Percentiles rank a stretch among this genome's conserved stretches.
phyloP scores from a whole-genome alignment of 2,888 invertebrate species.

The Notodonta ziczac region DNA sequence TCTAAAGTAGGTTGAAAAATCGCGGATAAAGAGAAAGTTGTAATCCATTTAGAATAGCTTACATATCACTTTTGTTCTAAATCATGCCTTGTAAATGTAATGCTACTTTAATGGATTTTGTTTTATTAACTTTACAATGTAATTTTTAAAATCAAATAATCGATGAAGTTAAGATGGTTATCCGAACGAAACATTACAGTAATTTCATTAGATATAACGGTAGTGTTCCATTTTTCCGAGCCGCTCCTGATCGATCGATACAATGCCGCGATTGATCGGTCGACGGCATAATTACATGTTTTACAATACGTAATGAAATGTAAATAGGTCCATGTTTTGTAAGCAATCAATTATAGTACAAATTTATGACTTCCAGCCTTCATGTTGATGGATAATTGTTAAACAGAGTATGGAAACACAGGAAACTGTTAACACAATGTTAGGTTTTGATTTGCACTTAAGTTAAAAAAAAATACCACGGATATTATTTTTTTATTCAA shows the following conservation, averaged over 20 bases:
- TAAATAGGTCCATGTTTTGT: slow-evolving; percentile 15
- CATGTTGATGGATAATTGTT: slow-evolving; percentile 8
- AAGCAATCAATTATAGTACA: slow-evolving; percentile 3
- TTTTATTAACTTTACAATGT: too few species aligned
- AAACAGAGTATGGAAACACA: slow-evolving; percentile 1
- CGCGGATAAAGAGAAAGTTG: too few species aligned
- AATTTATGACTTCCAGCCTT: slow-evolving; percentile 6
- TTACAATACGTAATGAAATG: slow-evolving; percentile 31
- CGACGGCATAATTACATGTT: slow-evolving; percentile 27
- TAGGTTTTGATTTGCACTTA: background rate
- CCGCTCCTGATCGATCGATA: slow-evolving; percentile 27
- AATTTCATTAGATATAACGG: slow-evolving; percentile 19
- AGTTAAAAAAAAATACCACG: background rate
- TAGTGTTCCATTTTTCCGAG: slow-evolving; percentile 23
- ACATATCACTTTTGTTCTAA: too few species aligned
- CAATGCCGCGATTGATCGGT: slow-evolving; percentile 29
- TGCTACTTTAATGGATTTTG: too few species aligned
- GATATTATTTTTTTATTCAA: too few species aligned
- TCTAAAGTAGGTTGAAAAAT: too few species aligned
- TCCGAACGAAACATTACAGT: slow-evolving; percentile 22
- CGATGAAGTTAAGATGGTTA: slow-evolving; percentile 28
- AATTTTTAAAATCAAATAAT: too few species aligned
- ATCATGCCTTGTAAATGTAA: too few species aligned
- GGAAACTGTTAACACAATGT: slow-evolving; percentile 1
- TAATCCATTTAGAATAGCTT: too few species aligned